Base-by-base conservation (phyloP, 2,113 vertebrate genomes). In the Leucopsar rothschildi region DNA sequence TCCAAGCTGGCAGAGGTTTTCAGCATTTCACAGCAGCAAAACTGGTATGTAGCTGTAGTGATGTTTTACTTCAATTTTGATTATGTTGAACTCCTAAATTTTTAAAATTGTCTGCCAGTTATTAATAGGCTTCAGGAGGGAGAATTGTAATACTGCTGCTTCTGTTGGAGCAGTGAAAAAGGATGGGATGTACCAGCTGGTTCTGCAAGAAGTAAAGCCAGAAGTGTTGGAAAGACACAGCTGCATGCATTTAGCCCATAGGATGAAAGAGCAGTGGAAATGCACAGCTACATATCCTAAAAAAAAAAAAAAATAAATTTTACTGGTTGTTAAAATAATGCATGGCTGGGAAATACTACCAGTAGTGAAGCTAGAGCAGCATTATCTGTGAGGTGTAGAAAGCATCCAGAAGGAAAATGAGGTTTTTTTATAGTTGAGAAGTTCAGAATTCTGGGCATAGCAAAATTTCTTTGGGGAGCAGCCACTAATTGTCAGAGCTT, bases 1-100 rank as follows among this genome's bases (percentile, higher is more conserved):
- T 98, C 78, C 98, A 98, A 50, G 33, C 98, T 71, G 98, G 96
- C 79, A 98, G 98, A 96, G 97, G 96, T 92, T 95, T 98, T 87
- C 98, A 96, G 63, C 97, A 93, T 89, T 98, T 99, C 88, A 91
- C 96, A 8, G 23, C 97, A 60, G 87, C 97, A 81, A 98, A 99
- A 94, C 92, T 97, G 97, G 98, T 98, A 98, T 66, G 98, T 98
- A 92, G 44, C 35, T 94, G n/a, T 53, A 82, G 60, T n/a, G 49
- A 33, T 39, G 4, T 66, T 60, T 66, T 88, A 56, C 64, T 88
- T 90, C n/a, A 6, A 4, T 88, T 75, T 65, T 91, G 42, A 63
- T 82, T 71, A 31, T 71, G 60, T 25, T 79, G 25, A 70, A 64
- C 37, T 45, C 22, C 37, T 76, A 50, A 39, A 64, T 66, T 61